phyloP scores from a whole-genome alignment of 2,113 vertebrate genomes.

The human (Homo sapiens) region GRCh38 chr9:38174001-38174500 shows the following conservation, averaged over 20 bases:
- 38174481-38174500: too few relatives aligned
- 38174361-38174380: too few relatives aligned
- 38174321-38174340: too few relatives aligned
- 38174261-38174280: neutral
- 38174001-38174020: neutral
- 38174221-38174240: neutral
- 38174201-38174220: neutral
- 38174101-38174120: neutral
- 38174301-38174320: too few relatives aligned
- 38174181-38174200: neutral
- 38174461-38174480: too few relatives aligned
- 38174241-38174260: neutral
- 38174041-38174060: neutral
- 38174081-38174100: neutral
- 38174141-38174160: neutral
- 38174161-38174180: slow-evolving; percentile 34
- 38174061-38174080: neutral
- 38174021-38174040: neutral
- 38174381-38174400: too few relatives aligned
- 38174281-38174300: too few relatives aligned
- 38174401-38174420: too few relatives aligned
- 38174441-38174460: too few relatives aligned
- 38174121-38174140: neutral
- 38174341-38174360: too few relatives aligned
- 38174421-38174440: too few relatives aligned